Evolutionary conservation across 2,797 vertebrate genomes (phyloP), one percentile per base, ranked within the genome.

Genomic region (Coracias cyanogaster): DNA sequence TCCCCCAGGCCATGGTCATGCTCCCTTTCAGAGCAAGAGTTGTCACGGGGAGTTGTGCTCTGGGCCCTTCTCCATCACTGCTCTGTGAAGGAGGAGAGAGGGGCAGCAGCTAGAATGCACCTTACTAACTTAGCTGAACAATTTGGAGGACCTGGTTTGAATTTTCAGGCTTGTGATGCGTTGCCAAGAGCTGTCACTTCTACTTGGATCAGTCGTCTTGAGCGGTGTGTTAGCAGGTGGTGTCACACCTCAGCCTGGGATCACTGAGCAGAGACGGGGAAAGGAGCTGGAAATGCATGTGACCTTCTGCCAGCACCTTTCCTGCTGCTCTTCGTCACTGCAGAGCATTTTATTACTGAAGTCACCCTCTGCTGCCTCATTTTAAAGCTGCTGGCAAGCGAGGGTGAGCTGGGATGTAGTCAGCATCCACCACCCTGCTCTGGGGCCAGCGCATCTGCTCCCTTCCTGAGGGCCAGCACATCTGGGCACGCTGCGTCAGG

Each of bases 111-210:
- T 4, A 25, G 37, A 28, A 60, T 54, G 49, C 82, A 87, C 91
- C 91, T 87, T 80, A 64, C 49, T 41, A 43, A 33, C 62, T 67
- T 17, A 61, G 62, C 52, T 62, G 62, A 90, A 83, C 26, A 3
- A 51, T 94, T 79, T 79, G 66, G 66, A 96, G 54, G 66, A 82
- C 33, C 58, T 79, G 73, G 70, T 86, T 57, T 69, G 77, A 93
- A 52, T 89, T 88, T 86, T 74, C 86, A 62, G 70, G 70, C 90
- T 49, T 77, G 66, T 83, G 80, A 46, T 71, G 41, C 61, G 33
- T 3, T 95, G 90, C 86, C 86, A 90, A 48, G 81, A 86, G 86
- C 94, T 84, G 95, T 90, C 96, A 79, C 54, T 90, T 93, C 61
- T 55, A 1, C 77, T 96, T 20, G 73, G 49, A 61, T 89, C 86